Evolutionary conservation across 2,888 invertebrate species (phyloP).

Genomic region (Notodonta dromedarius): DNA sequence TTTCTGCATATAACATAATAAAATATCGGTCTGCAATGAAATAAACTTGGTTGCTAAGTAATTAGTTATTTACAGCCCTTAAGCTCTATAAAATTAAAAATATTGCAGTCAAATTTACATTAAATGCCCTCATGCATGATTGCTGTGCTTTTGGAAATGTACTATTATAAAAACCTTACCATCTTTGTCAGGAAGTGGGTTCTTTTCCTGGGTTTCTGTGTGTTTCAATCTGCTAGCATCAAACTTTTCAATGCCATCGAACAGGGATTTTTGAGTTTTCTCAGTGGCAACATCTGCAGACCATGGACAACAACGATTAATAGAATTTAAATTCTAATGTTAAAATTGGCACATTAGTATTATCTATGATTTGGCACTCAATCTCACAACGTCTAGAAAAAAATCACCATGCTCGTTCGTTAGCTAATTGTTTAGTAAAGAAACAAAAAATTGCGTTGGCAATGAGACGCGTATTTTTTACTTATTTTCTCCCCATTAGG

Average conservation of each 20-base stretch:
- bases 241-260: slow-evolving; percentile 94
- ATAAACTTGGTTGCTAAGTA: too few relatives aligned
- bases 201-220: slow-evolving; percentile 96
- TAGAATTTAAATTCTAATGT: slow-evolving; percentile 17
- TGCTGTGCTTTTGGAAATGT: slow-evolving; percentile 12
- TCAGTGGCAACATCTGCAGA: slow-evolving; percentile 93
- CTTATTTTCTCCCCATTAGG: slow-evolving; percentile 20
- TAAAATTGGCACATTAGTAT: not conserved
- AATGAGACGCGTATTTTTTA: not conserved
- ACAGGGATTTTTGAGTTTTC: slow-evolving; percentile 92
- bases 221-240: slow-evolving; percentile 93
- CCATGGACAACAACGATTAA: slow-evolving; percentile 38
- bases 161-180: slow-evolving; percentile 81
- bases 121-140: slow-evolving; percentile 4
- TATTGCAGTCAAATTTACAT: not conserved
- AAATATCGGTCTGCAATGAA: too few relatives aligned
- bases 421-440: slow-evolving; percentile 25
- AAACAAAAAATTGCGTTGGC: slow-evolving; percentile 4
- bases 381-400: slow-evolving; percentile 40
- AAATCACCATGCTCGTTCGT: slow-evolving; percentile 54
- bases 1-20: too few relatives aligned
- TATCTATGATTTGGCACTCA: slow-evolving; percentile 16
- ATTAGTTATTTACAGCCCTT: not conserved
- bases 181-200: slow-evolving; percentile 96
- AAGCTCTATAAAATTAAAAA: not conserved